Conservation (phyloP, 53 echinoderm and acorn worm species). For the Arbacia lixula region DNA sequence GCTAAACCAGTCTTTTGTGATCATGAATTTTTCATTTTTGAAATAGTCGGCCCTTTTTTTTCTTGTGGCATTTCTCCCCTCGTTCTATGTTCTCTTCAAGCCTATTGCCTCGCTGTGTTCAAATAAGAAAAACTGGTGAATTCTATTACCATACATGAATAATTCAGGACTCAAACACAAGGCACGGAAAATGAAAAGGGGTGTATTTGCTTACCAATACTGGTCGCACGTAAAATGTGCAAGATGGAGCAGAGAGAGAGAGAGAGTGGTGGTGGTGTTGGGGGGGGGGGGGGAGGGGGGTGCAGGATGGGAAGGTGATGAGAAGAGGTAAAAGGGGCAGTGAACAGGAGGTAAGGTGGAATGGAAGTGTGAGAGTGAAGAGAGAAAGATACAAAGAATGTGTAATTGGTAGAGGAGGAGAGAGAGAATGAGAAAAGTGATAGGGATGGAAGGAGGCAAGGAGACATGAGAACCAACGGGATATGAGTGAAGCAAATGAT, state of each 20-base stretch:
- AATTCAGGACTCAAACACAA: background rate
- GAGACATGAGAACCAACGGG: no score
- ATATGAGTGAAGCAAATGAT: no score
- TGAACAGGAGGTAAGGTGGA: background rate
- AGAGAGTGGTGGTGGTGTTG: background rate
- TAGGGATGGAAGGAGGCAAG: background rate
- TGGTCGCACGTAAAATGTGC: constrained; percentile 2
- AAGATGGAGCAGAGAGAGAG: background rate
- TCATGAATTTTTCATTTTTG: constrained; percentile 52
- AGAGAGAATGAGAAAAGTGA: background rate
- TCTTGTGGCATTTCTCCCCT: background rate
- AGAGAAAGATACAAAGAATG: background rate
- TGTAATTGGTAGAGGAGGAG: background rate
- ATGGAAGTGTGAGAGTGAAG: background rate
- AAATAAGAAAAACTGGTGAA: constrained; percentile 26
- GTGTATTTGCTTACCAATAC: no score
- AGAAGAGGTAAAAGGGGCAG: background rate
- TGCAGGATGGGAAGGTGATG: background rate
- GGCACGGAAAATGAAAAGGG: background rate
- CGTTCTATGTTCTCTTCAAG: constrained; percentile 1
- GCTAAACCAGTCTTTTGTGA: constrained; percentile 29
- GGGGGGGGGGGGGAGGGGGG: background rate
- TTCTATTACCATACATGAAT: constrained; percentile 43
- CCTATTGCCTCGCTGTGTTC: constrained; percentile 8
- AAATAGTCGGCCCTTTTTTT: background rate